Evolutionary conservation across 1,140 invertebrate species (phyloP).

Genomic region (Lordiphosa clarofinis): DNA sequence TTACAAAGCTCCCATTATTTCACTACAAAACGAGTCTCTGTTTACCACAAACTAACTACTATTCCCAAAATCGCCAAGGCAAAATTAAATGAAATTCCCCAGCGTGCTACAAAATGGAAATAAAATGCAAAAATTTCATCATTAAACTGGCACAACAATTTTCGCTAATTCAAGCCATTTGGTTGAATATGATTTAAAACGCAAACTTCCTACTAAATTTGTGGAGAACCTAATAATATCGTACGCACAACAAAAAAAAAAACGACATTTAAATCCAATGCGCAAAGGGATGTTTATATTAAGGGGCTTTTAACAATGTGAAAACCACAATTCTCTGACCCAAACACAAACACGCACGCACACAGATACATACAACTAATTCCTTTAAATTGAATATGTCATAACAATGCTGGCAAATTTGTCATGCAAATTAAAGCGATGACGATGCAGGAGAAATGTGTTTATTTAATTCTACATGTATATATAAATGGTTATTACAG

Average conservation of each 20-base stretch:
- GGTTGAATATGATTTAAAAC: conserved; percentile 21
- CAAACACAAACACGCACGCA: conserved; percentile 17
- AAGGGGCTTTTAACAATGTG: no score
- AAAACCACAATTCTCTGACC: conserved; percentile 1
- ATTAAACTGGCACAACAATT: conserved; percentile 27
- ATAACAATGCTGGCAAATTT: conserved; percentile 75
- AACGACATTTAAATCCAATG: no score
- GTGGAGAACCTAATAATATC: no score
- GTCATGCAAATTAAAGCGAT: conserved; percentile 77
- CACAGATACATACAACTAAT: conserved; percentile 56
- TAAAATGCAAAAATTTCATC: conserved; percentile 9
- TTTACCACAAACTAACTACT: background rate
- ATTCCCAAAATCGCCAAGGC: conserved; percentile 22
- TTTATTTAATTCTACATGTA: conserved; percentile 3
- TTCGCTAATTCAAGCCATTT: conserved; percentile 31
- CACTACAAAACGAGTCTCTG: conserved; percentile 8
- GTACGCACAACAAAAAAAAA: no score
- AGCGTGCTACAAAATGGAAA: conserved; percentile 21
- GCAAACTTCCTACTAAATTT: no score
- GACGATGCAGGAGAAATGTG: conserved; percentile 47
- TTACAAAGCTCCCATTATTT: conserved; percentile 24
- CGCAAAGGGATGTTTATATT: no score
- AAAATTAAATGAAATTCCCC: conserved; percentile 54
- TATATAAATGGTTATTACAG: background rate
- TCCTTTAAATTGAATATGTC: conserved; percentile 77